Evolutionary conservation across 1,140 invertebrate species (phyloP).

Genomic region (Campoletis sonorensis): DNA sequence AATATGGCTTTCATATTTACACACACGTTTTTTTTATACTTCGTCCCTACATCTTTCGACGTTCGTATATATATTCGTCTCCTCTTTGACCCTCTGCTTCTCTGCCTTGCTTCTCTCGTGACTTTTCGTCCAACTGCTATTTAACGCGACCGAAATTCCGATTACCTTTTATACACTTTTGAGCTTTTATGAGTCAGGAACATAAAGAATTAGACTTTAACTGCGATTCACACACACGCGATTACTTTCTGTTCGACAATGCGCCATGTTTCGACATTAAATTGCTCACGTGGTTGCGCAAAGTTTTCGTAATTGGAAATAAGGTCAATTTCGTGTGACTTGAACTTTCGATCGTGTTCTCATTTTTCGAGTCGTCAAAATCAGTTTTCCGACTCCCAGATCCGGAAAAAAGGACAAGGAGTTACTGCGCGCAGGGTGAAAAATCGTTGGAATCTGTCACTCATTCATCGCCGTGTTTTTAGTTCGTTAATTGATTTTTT

Average conservation of each 20-base stretch:
- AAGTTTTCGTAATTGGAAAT: not conserved
- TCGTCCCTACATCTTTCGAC: not conserved
- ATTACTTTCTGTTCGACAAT: not conserved
- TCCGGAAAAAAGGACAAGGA: too few species aligned
- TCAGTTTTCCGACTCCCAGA: too few species aligned
- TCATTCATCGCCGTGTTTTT: too few species aligned
- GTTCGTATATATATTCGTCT: too few species aligned
- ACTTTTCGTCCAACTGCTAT: not conserved
- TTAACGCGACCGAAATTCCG: not conserved
- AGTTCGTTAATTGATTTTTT: too few species aligned
- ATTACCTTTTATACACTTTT: not conserved
- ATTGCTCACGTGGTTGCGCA: not conserved
- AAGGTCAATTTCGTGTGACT: too few species aligned
- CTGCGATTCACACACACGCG: not conserved
- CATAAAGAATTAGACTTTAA: not conserved
- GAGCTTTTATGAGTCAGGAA: not conserved
- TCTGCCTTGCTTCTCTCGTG: not conserved
- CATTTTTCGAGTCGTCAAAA: too few species aligned
- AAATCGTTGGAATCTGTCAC: too few species aligned
- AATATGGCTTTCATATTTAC: slow-evolving; percentile 1
- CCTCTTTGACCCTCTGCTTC: too few species aligned
- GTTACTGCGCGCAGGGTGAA: too few species aligned
- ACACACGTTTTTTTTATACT: slow-evolving; percentile 10
- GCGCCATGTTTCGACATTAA: not conserved
- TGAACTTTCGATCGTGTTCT: too few species aligned